A percentile compares a stretch with the other conserved stretches of the same genome.
phyloP scores from a whole-genome alignment of 2,888 invertebrate genomes.

The Andrena camellia region DNA sequence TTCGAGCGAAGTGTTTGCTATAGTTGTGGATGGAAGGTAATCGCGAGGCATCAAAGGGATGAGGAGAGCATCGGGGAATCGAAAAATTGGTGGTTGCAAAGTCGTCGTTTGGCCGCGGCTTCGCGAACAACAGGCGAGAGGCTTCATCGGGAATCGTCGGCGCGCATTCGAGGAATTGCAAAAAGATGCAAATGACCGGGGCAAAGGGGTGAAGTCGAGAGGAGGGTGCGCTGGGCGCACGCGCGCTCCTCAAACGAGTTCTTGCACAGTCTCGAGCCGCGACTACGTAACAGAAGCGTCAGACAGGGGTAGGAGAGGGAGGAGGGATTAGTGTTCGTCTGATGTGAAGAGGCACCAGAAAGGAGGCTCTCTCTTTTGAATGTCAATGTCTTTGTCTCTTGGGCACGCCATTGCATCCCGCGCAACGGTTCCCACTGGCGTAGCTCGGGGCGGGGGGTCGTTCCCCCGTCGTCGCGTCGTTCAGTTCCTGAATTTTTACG shows the following conservation, averaged over 20 bases:
- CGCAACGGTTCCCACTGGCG: conserved; percentile 52
- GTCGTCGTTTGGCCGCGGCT: background rate
- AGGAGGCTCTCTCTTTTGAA: conserved; percentile 79
- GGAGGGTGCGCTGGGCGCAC: conserved; percentile 52
- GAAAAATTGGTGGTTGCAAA: conserved; percentile 7
- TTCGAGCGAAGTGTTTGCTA: too few species aligned
- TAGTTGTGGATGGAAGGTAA: background rate
- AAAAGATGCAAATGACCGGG: conserved; percentile 54
- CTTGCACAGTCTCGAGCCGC: conserved; percentile 47
- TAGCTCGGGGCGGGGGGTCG: conserved; percentile 26
- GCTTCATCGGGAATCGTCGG: conserved; percentile 31
- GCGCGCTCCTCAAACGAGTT: conserved; percentile 52
- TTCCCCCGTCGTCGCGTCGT: background rate
- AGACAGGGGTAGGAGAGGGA: conserved; percentile 28
- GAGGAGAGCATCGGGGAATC: background rate
- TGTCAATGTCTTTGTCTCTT: conserved; percentile 82
- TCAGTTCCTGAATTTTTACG: background rate
- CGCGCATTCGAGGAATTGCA: conserved; percentile 47
- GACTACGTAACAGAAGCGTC: conserved; percentile 53
- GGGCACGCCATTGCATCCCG: conserved; percentile 62
- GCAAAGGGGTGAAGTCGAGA: conserved; percentile 47
- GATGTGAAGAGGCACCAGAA: conserved; percentile 72
- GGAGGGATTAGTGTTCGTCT: conserved; percentile 74
- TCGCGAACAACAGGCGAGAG: background rate
- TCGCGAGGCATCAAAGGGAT: background rate